Base-by-base conservation (phyloP, 2,888 invertebrate species). In the Troides aeacus region DNA sequence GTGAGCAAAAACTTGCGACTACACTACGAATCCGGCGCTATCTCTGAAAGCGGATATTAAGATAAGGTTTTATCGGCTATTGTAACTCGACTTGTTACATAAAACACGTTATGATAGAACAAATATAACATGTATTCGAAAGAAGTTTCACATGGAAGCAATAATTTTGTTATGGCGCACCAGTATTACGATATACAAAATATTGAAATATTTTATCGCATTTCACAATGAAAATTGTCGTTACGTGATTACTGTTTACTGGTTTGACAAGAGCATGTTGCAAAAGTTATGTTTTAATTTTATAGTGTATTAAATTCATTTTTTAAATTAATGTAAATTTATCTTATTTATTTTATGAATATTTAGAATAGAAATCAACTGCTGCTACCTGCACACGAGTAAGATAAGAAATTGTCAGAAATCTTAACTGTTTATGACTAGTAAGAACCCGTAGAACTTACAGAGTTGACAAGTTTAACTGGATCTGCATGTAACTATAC, bases 1-100 rank as follows among this genome's bases (percentile, higher is more conserved):
- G 73, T 72, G 73, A 64, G 59, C 64, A 60, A 68, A 71, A 67
- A 68, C 57, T 30, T 64, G 70, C 69, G 58, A 66, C 65, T 61
- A 42, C 23, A 30, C 21, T 50, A 64, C 67, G 66, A 60, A 71
- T 69, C 70, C 65, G 64, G 69, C 68, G 68, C 56, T 72, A 74
- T 73, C 73, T 69, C 46, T 66, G 61, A 69, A 67, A 73, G 71
- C 71, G 74, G 72, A 76, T 72, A 73, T 75, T 73, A 74, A 74
- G 71, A 72, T 69, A 62, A 69, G 63, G 67, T 63, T 73, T 74
- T 75, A 74, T 75, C 69, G 70, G 39, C 74, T 71, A 73, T 76
- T 74, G 74, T 73, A 71, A 71, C 57, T 69, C 66, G 59, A 64
- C 56, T 64, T 63, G 64, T 70, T 70, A 70, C 67, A 64, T 70